phyloP scores from a whole-genome alignment of 1,140 invertebrate species.

The Bombus sibiricus region DNA sequence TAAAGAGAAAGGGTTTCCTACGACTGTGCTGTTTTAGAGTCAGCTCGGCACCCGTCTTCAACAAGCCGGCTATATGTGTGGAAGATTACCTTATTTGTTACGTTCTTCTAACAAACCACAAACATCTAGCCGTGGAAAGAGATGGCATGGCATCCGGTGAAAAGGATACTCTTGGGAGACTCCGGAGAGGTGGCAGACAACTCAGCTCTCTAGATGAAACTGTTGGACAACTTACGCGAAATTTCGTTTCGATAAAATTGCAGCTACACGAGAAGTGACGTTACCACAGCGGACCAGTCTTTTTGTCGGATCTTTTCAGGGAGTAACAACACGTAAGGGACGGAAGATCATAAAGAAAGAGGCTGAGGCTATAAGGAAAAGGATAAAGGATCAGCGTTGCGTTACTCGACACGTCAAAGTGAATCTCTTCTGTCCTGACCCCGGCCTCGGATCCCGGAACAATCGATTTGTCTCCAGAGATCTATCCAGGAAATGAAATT shows the following conservation, averaged over 20 bases:
- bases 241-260: slow-evolving; percentile 61
- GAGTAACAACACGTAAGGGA: slow-evolving; percentile 38
- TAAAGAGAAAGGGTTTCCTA: slow-evolving; percentile 32
- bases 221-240: slow-evolving; percentile 40
- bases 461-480: slow-evolving; percentile 63
- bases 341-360: slow-evolving; percentile 12
- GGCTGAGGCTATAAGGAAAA: slow-evolving; percentile 24
- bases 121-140: slow-evolving; percentile 58
- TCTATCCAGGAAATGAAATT: slow-evolving; percentile 66
- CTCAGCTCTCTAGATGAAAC: slow-evolving; percentile 17
- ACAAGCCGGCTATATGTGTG: slow-evolving; percentile 76
- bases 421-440: slow-evolving; percentile 45
- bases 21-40: slow-evolving; percentile 73
- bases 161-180: slow-evolving; percentile 63
- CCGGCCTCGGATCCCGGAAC: slow-evolving; percentile 45
- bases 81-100: slow-evolving; percentile 81
- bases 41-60: slow-evolving; percentile 70
- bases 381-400: slow-evolving; percentile 47
- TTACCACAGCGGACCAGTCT: not conserved
- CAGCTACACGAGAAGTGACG: slow-evolving; percentile 10
- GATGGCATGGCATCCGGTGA: slow-evolving; percentile 39
- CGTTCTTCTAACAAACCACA: slow-evolving; percentile 78
- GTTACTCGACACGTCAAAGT: slow-evolving; percentile 55
- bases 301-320: not conserved
- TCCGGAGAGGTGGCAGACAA: not conserved